phyloP scores from a whole-genome alignment of 2,113 vertebrate genomes.

The Suncus etruscus region DNA sequence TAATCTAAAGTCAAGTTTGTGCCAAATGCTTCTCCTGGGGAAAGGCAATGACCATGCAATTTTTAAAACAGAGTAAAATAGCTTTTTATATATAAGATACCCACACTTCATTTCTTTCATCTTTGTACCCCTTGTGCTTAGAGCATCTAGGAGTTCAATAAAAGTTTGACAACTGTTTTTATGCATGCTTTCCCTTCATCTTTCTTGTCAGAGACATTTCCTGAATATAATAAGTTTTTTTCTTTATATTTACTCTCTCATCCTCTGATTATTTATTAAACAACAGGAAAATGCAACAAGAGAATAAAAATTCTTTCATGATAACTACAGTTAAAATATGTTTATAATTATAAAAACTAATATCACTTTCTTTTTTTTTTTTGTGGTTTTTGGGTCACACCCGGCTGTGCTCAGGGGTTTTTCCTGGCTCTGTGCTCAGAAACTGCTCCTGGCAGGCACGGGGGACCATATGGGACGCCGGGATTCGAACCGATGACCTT shows the following conservation, averaged over 20 bases:
- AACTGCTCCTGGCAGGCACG: too few relatives aligned
- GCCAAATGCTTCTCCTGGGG: not conserved
- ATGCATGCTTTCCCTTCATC: not conserved
- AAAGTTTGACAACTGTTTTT: slow-evolving; percentile 9
- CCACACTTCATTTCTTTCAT: not conserved
- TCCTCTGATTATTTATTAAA: slow-evolving; percentile 35
- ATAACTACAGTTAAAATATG: not conserved
- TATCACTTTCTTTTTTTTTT: slow-evolving; percentile 3
- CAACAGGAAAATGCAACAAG: slow-evolving; percentile 9
- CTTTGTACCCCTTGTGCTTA: not conserved
- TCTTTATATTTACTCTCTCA: not conserved
- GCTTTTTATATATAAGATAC: not conserved
- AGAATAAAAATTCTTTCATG: slow-evolving; percentile 32
- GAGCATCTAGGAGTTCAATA: slow-evolving; percentile 26
- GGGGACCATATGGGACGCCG: too few relatives aligned
- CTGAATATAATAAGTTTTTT: not conserved
- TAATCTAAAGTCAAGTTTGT: slow-evolving; percentile 37
- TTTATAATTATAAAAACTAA: slow-evolving; percentile 30
- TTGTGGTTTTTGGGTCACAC: too few relatives aligned
- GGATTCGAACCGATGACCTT: too few relatives aligned
- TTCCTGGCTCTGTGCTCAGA: too few relatives aligned
- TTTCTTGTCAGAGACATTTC: not conserved
- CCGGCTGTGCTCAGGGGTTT: too few relatives aligned
- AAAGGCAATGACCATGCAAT: not conserved
- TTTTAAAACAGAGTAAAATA: slow-evolving; percentile 6